Evolutionary conservation across 2,113 vertebrate genomes (phyloP).

Genomic region (Centrocercus urophasianus): DNA sequence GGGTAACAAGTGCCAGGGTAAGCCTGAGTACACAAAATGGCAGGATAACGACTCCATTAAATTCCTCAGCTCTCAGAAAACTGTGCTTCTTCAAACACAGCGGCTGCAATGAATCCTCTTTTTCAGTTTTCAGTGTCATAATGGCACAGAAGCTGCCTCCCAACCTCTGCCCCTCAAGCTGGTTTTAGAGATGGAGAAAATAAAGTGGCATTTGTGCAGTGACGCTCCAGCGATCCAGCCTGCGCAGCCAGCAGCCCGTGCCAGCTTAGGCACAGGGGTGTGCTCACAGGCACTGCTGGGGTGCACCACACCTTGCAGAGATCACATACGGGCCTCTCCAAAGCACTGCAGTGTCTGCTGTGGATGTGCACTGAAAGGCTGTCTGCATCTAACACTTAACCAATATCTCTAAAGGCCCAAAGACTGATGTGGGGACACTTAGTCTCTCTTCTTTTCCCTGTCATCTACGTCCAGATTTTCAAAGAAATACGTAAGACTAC

Average conservation of each 20-base stretch:
- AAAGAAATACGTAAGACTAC: neutral
- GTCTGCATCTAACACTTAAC: neutral
- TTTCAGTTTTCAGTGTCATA: neutral
- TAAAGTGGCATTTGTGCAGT: neutral
- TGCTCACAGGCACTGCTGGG: neutral
- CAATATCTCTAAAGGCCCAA: neutral
- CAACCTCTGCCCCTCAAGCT: neutral
- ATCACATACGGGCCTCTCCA: neutral
- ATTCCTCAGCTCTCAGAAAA: neutral
- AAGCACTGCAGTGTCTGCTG: neutral
- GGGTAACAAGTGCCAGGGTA: neutral
- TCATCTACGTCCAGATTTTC: neutral
- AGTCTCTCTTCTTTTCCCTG: neutral
- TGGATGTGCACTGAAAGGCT: fast-evolving
- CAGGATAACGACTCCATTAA: neutral
- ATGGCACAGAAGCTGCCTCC: neutral
- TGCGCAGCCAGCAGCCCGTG: neutral
- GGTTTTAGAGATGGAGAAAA: neutral
- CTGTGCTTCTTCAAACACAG: neutral
- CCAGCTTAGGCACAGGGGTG: neutral
- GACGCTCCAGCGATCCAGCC: fast-evolving
- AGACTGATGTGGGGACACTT: neutral
- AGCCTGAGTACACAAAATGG: neutral
- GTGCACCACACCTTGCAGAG: neutral
- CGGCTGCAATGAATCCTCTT: neutral